Percentiles rank a stretch among this genome's conserved stretches.
Conservation (phyloP, 1,140 invertebrate species). For the Panagrolaimus sp. region DNA sequence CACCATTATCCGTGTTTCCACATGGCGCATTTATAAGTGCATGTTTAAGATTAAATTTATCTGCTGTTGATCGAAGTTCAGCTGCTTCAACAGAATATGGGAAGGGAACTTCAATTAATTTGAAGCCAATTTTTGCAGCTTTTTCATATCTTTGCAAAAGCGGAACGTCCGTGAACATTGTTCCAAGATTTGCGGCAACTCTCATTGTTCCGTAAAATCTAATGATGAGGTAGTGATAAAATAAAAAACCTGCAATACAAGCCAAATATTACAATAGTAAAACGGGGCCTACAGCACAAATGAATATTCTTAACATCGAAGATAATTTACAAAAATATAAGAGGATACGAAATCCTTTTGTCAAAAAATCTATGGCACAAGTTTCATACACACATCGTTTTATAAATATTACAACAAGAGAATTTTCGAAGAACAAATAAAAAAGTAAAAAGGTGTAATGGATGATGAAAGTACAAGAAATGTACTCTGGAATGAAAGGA, state of each 20-base stretch:
- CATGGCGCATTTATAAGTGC: constrained; percentile 24
- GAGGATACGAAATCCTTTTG: too few relatives aligned
- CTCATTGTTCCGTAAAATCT: constrained; percentile 10
- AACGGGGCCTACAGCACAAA: background rate
- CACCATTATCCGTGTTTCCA: background rate
- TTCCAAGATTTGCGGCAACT: constrained; percentile 24
- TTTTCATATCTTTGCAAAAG: constrained; percentile 22
- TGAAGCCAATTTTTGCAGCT: constrained; percentile 23
- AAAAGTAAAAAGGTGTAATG: too few relatives aligned
- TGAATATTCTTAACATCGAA: background rate
- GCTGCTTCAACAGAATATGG: constrained; percentile 20
- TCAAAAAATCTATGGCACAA: background rate
- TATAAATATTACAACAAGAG: too few relatives aligned
- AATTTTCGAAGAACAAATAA: too few relatives aligned
- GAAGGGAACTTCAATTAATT: constrained; percentile 24
- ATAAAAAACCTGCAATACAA: background rate
- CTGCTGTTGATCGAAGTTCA: constrained; percentile 10
- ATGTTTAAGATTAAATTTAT: constrained; percentile 19
- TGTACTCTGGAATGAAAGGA: too few relatives aligned
- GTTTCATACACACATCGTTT: background rate
- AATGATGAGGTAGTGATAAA: background rate
- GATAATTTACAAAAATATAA: background rate
- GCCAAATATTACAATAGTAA: background rate
- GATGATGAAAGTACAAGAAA: too few relatives aligned
- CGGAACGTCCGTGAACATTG: constrained; percentile 25